A percentile compares a stretch with the other conserved stretches of the same genome.
Conservation (phyloP, 1,140 invertebrate species). For the Drosophila tsacasi region DNA sequence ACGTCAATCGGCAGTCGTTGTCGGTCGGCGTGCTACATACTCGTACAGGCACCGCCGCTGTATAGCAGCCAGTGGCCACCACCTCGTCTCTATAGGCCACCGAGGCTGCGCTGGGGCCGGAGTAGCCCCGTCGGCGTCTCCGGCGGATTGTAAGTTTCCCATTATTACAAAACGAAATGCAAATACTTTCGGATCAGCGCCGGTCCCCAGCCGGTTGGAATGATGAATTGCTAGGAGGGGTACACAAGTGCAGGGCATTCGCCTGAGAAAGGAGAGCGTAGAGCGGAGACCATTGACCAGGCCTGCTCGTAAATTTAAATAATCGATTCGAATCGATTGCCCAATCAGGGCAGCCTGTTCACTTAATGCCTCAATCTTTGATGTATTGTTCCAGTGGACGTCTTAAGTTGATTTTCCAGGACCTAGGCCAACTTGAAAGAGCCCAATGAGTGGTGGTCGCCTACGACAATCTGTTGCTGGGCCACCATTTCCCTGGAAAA, state of each 20-base stretch:
- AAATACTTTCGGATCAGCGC: slow-evolving; percentile 42
- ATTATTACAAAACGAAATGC: slow-evolving; percentile 52
- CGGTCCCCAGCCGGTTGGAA: slow-evolving; percentile 13
- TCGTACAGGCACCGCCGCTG: slow-evolving; percentile 40
- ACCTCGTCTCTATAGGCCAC: slow-evolving; percentile 33
- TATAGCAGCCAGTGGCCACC: slow-evolving; percentile 18
- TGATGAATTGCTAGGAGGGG: slow-evolving; percentile 45
- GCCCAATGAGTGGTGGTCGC: slow-evolving; percentile 8
- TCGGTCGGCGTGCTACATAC: slow-evolving; percentile 75
- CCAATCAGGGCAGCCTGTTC: slow-evolving; percentile 18
- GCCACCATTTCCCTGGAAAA: slow-evolving; percentile 11
- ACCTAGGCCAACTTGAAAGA: slow-evolving; percentile 47
- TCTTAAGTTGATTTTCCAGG: slow-evolving; percentile 27
- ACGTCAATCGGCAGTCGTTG: slow-evolving; percentile 80
- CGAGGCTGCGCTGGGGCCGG: slow-evolving; percentile 44
- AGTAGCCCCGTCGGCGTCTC: slow-evolving; percentile 72
- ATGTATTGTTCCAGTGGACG: slow-evolving; percentile 11
- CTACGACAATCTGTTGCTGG: slow-evolving; percentile 43
- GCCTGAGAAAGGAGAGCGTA: slow-evolving; percentile 7
- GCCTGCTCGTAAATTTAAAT: slow-evolving; percentile 11
- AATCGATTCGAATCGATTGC: slow-evolving; percentile 49
- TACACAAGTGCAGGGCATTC: slow-evolving; percentile 1
- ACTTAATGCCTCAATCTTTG: slow-evolving; percentile 37
- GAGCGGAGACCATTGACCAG: slow-evolving; percentile 44
- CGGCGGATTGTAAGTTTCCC: slow-evolving; percentile 47